Evolutionary conservation across 2,113 vertebrate genomes (phyloP), one percentile per base, ranked within the genome.

Genomic region (Tragulus kanchil): DNA sequence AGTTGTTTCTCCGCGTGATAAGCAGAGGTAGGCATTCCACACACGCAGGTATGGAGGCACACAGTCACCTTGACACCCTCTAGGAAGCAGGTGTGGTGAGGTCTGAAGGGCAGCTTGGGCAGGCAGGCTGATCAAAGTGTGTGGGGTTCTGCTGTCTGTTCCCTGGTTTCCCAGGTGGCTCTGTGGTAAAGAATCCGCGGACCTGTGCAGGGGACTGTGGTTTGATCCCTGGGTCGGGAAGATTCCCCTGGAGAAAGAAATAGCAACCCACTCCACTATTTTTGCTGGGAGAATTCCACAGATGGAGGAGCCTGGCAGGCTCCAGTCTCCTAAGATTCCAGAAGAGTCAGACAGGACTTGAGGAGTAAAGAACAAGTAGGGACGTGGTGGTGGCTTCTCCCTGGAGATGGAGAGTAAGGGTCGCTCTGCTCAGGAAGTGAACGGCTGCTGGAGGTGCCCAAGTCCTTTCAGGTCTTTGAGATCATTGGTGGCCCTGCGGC

Each of bases 291-390:
- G 42, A 42, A 71, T 11, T 42, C 17, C 67, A 21, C 12, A 36
- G n/a, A 42, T 36, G 42, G n/a, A 4, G 0, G 17, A 21, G 67
- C 4, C 67, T 71, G 67, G 67, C 42, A 19, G 36, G 67, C 9
- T 71, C 8, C n/a, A 71, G 67, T 42, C 19, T 36, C 67, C 36
- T 0, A 3, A 17, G 67, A 71, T 42, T 36, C 2, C 67, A 71
- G 25, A 21, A 71, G 67, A 71, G n/a, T 71, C 19, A 56, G 45
- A 58, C 9, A 0, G 0, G 9, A 21, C 17, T 21, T 8, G 21
- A 4, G 0, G 0, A 21, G 16, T 21, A 1, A 42, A 42, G 4
- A 69, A 69, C 28, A 31, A 85, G 61, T 23, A 82, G 31, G 28
- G 19, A 3, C 26, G 36, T 17, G 15, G 54, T 1, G 5, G 19